Percentiles rank a stretch among this genome's conserved stretches.
Conservation (phyloP, 1,140 invertebrate species). For the Brachionus asplanchnoidis region DNA sequence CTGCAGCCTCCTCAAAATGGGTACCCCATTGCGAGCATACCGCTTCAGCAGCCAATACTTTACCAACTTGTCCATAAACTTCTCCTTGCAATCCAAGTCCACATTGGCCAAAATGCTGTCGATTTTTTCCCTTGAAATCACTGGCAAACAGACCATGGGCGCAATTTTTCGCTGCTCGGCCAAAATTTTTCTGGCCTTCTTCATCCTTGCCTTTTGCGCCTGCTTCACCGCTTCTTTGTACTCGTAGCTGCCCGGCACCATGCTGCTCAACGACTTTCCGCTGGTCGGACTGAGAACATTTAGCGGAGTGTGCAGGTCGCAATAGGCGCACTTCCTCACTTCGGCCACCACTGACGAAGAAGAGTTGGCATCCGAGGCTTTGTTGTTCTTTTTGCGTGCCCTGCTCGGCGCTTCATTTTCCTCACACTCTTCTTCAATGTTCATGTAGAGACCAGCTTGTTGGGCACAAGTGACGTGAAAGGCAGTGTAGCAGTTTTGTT, state of each 20-base stretch:
- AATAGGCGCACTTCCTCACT: conserved; percentile 90
- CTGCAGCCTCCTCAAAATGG: conserved; percentile 70
- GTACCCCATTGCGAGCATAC: conserved; percentile 91
- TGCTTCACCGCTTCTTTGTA: conserved; percentile 57
- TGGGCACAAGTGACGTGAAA: conserved; percentile 98
- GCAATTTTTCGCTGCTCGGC: conserved; percentile 79
- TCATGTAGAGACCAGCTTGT: conserved; percentile 87
- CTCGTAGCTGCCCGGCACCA: conserved; percentile 42
- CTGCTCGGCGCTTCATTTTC: conserved; percentile 58
- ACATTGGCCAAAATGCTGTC: conserved; percentile 24
- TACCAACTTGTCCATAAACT: conserved; percentile 56
- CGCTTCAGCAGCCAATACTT: conserved; percentile 88
- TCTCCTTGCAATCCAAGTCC: neutral
- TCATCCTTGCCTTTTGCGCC: conserved; percentile 66
- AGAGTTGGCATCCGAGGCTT: neutral
- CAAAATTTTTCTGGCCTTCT: conserved; percentile 70
- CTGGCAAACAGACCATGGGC: conserved; percentile 85
- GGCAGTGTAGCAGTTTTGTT: conserved; percentile 88
- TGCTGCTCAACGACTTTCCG: neutral
- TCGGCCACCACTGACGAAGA: conserved; percentile 51
- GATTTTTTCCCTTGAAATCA: conserved; percentile 76
- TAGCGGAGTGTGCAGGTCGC: conserved; percentile 81
- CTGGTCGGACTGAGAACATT: conserved; percentile 43
- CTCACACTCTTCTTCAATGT: conserved; percentile 67
- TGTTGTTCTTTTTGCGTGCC: conserved; percentile 57